These are phyloP conservation scores for Zaprionus lachaisei DNA, from an alignment of 1,140 invertebrate species.

Conservation along the genomic window DNA sequence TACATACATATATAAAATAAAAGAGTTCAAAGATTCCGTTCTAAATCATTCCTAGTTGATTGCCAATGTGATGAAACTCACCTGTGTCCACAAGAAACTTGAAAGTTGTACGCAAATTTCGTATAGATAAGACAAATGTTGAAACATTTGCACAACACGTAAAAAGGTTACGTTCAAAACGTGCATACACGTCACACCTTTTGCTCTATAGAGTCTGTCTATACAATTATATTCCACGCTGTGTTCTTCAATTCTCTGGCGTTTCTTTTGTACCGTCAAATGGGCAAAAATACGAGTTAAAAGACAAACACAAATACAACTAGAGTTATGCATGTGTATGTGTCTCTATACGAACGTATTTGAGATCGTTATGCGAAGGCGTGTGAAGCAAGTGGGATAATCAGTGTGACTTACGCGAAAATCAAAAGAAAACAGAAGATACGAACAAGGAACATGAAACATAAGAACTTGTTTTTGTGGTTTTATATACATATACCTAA, in stretches of 20 bases:
- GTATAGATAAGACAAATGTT: constrained; percentile 37
- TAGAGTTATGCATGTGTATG: background rate
- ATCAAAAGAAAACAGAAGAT: constrained; percentile 19
- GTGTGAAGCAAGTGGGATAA: constrained; percentile 38
- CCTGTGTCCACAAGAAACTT: constrained; percentile 14
- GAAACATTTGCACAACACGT: constrained; percentile 58
- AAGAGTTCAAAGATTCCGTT: no score
- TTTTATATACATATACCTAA: background rate
- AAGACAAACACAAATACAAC: constrained; percentile 10
- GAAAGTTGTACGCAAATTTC: constrained; percentile 30
- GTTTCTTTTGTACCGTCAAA: background rate
- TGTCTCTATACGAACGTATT: constrained; percentile 2
- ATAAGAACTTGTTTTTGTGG: constrained; percentile 25
- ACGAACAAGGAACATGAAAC: constrained; percentile 6
- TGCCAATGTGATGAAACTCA: background rate
- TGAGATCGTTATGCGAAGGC: constrained; percentile 32
- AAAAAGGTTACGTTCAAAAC: constrained; percentile 24
- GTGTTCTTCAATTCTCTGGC: background rate
- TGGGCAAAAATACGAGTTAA: constrained; percentile 15
- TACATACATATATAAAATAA: no score
- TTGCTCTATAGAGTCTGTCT: background rate
- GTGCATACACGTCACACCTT: constrained; percentile 26
- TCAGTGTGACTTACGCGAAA: constrained; percentile 33
- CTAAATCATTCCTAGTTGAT: no score
- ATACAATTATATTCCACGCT: background rate